A percentile compares a stretch with the other conserved stretches of the same genome.
These are phyloP conservation scores for Ciconia maguari DNA, from an alignment of 2,113 vertebrate genomes.

Conservation along the genomic window DNA sequence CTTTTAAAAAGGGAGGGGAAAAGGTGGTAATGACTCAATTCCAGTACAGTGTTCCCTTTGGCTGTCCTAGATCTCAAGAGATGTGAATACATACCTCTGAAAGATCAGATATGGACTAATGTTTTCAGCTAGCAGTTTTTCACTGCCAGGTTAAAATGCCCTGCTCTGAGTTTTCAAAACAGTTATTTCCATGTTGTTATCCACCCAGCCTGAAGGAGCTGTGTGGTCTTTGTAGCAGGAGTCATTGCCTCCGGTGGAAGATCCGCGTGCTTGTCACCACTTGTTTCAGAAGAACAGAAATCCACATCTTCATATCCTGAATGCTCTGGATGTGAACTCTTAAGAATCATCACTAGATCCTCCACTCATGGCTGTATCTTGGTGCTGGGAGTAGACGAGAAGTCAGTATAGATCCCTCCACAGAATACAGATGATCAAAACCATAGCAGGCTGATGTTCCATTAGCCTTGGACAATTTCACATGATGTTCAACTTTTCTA, in stretches of 20 bases:
- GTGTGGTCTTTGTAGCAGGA: not conserved
- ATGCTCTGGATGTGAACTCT: rapidly evolving
- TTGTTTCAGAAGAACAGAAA: not conserved
- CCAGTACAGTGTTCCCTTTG: not conserved
- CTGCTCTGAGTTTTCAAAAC: not conserved
- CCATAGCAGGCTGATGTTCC: not conserved
- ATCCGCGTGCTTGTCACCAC: not conserved
- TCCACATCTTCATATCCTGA: not conserved
- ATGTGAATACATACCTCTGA: not conserved
- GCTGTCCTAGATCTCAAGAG: not conserved
- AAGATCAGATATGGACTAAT: not conserved
- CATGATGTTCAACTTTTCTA: not conserved
- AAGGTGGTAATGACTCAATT: not conserved
- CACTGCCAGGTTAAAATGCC: not conserved
- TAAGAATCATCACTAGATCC: not conserved
- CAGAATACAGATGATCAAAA: not conserved
- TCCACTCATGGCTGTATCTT: not conserved
- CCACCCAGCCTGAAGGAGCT: not conserved
- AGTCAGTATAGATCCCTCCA: not conserved
- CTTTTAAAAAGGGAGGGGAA: not conserved
- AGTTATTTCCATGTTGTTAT: not conserved
- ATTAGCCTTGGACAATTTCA: not conserved
- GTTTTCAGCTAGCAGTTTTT: not conserved
- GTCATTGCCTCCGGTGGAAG: not conserved
- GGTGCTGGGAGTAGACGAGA: not conserved